phyloP scores from a whole-genome alignment of 2,113 vertebrate species.

The Hemichromis elongatus region DNA sequence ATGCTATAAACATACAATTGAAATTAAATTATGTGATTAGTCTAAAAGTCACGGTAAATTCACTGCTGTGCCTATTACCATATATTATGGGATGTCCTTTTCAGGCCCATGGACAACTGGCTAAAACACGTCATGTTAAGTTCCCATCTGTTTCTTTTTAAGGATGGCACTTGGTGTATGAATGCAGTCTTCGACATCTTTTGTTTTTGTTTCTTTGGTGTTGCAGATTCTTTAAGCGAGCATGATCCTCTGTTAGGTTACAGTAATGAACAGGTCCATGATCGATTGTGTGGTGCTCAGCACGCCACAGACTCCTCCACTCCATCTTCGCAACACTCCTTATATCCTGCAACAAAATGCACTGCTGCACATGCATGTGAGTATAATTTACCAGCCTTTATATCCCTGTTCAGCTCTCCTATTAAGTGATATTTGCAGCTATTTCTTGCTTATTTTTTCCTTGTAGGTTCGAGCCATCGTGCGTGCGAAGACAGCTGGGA shows the following conservation, averaged over 20 bases:
- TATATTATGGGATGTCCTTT: neutral
- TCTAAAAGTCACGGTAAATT: neutral
- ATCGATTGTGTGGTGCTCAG: conserved; percentile 47
- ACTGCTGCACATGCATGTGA: conserved; percentile 53
- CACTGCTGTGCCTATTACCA: neutral
- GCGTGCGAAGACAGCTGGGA: conserved; percentile 62
- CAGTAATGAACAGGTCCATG: conserved; percentile 56
- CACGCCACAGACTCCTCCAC: conserved; percentile 25
- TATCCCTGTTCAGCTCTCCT: neutral
- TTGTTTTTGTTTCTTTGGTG: neutral
- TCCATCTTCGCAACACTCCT: conserved; percentile 46
- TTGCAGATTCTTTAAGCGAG: conserved; percentile 59
- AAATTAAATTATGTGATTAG: neutral
- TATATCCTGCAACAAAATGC: conserved; percentile 45
- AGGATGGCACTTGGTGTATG: neutral
- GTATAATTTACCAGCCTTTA: neutral
- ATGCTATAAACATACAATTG: neutral
- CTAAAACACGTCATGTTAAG: neutral
- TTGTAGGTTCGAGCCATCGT: conserved; percentile 41
- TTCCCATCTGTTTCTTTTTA: neutral
- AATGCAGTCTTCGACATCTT: neutral
- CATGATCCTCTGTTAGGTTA: conserved; percentile 12
- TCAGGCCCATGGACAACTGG: neutral
- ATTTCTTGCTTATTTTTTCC: neutral
- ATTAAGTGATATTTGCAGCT: neutral